Evolutionary conservation across 2,888 invertebrate genomes (phyloP), one percentile per base, ranked within the genome.

Genomic region (Caenorhabditis afra): DNA sequence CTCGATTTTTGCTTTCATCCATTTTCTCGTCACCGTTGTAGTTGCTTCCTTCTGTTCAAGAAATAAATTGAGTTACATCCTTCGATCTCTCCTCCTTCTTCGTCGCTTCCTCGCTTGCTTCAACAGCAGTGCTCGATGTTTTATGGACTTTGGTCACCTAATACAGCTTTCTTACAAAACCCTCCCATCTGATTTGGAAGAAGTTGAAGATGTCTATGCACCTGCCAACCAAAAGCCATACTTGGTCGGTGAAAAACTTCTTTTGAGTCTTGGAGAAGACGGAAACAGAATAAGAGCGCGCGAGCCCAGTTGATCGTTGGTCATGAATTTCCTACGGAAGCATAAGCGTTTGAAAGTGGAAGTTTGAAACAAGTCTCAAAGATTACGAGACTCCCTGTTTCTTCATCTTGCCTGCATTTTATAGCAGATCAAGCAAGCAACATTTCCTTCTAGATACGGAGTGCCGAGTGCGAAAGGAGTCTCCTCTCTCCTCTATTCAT

Each of bases 151-250:
- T 64, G 73, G 55, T 64, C 73, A 73, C 49, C 57, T 47, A 29
- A 23, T 45, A 71, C 67, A n/a, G 18, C 52, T 45, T 37, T 39
- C 55, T 73, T 58, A 64, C 55, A 41, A 73, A 58, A n/a, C n/a
- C n/a, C n/a, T n/a, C n/a, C 50, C 64, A 64, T 73, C 73, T 73
- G 64, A 64, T 73, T 64, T 50, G 39, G 23, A 71, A 49, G 22
- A 39, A 67, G 39, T 3, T n/a, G 49, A 20, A 47, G 35, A 29
- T 23, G 58, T 67, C 52, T 23, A 35, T 68, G 68, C 68, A 68
- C 68, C 68, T 68, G 68, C 68, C 59, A 50, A 68, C 68, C 68
- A 68, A 68, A 68, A 59, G 68, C 68, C 68, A 68, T 50, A 58
- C 57, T 37, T 39, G 29, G 20, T 20, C 41, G 5, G 49, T 20